phyloP scores from a whole-genome alignment of 2,797 vertebrate species.

The Poeciliopsis gracilis region DNA sequence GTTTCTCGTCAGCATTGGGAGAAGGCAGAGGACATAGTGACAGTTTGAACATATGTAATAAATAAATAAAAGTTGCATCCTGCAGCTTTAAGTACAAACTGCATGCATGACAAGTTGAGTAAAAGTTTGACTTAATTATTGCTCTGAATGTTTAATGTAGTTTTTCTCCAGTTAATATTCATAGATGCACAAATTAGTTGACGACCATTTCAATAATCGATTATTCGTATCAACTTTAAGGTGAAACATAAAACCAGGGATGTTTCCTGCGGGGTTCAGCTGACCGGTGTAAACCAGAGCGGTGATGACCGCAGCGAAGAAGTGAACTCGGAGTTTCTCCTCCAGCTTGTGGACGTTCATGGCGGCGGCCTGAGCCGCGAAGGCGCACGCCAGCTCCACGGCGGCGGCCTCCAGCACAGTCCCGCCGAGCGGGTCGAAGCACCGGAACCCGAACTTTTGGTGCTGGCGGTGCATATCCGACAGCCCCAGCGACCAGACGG shows the following conservation, averaged over 20 bases:
- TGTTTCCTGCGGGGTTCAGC: not conserved
- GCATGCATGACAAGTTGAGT: no score
- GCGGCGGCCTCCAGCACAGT: slow-evolving; percentile 78
- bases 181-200: no score
- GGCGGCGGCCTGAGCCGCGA: slow-evolving; percentile 78
- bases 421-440: slow-evolving; percentile 79
- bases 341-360: slow-evolving; percentile 73
- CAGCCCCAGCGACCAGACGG: slow-evolving; percentile 80
- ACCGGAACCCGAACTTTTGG: slow-evolving; percentile 54
- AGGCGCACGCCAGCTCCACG: slow-evolving; percentile 83
- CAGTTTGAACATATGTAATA: no score
- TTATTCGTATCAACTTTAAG: not conserved
- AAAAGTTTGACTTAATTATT: no score
- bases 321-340: slow-evolving; percentile 67
- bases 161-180: no score
- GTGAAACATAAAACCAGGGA: no score
- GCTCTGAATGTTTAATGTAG: no score
- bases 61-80: no score
- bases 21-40: no score
- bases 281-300: slow-evolving; percentile 83
- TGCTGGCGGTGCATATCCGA: slow-evolving; percentile 77
- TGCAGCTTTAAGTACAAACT: no score
- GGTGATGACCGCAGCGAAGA: slow-evolving; percentile 84
- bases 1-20: no score
- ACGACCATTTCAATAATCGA: no score